These are phyloP conservation scores for Bombycilla garrulus DNA, from an alignment of 2,113 vertebrate genomes.

Conservation along the genomic window DNA sequence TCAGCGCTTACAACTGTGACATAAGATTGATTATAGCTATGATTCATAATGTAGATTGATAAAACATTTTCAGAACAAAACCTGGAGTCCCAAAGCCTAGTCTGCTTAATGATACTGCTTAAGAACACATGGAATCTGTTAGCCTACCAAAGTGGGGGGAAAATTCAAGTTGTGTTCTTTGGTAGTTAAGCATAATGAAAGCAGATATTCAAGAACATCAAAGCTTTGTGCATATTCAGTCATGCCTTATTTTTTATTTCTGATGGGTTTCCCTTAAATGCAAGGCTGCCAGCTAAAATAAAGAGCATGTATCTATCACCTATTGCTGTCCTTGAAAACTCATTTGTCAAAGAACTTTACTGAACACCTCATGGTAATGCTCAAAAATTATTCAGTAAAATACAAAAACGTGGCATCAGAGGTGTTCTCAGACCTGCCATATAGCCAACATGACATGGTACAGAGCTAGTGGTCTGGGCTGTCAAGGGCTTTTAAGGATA, in stretches of 20 bases:
- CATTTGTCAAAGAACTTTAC: neutral
- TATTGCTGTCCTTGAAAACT: neutral
- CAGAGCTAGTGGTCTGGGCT: neutral
- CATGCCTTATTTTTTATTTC: neutral
- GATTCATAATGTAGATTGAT: neutral
- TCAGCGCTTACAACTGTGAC: neutral
- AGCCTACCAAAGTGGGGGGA: neutral
- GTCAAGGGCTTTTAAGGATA: neutral
- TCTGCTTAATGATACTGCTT: neutral
- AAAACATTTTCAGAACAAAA: neutral
- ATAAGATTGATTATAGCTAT: neutral
- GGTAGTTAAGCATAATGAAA: neutral
- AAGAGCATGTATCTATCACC: neutral
- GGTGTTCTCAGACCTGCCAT: neutral
- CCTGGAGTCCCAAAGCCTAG: neutral
- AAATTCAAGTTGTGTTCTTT: neutral
- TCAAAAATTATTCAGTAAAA: neutral
- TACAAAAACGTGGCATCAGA: rapidly evolving
- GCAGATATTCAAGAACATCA: neutral
- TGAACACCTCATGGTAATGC: neutral
- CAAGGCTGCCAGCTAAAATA: neutral
- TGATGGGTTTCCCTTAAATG: neutral
- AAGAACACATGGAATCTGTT: neutral
- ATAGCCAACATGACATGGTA: neutral
- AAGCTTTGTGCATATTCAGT: neutral